Percentiles rank a stretch among this genome's conserved stretches.
Conservation (phyloP, 2,888 invertebrate genomes). For the Lordiphosa andalusiaca region DNA sequence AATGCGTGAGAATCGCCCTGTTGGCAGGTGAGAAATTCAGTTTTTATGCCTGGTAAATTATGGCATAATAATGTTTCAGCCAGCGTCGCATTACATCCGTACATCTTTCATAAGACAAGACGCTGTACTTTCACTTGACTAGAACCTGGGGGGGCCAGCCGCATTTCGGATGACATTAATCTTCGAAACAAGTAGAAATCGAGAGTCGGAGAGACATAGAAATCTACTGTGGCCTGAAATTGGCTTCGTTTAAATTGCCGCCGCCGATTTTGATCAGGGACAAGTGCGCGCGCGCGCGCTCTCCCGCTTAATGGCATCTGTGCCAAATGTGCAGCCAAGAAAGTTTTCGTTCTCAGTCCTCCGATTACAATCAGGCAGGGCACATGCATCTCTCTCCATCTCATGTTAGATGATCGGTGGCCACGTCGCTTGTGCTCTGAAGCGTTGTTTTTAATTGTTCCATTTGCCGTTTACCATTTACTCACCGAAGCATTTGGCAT, state of each 20-base stretch:
- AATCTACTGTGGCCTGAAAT: slow-evolving; percentile 28
- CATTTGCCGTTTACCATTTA: slow-evolving; percentile 14
- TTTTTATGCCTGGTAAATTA: slow-evolving; percentile 8
- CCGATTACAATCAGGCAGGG: too few species aligned
- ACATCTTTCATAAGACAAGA: too few species aligned
- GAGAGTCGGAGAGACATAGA: slow-evolving; percentile 23
- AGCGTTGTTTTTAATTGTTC: slow-evolving; percentile 46
- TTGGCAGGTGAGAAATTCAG: slow-evolving; percentile 17
- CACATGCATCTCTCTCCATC: slow-evolving; percentile 2
- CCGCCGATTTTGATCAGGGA: slow-evolving; percentile 46
- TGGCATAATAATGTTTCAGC: slow-evolving; percentile 1
- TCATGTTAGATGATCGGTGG: too few species aligned
- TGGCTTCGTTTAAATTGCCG: slow-evolving; percentile 44
- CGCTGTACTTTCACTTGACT: too few species aligned
- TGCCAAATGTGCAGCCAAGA: slow-evolving; percentile 68
- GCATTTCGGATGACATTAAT: too few species aligned
- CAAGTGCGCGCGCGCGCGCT: too few species aligned
- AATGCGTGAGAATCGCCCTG: slow-evolving; percentile 57
- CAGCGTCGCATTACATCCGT: too few species aligned
- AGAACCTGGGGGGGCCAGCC: too few species aligned
- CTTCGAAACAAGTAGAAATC: slow-evolving; percentile 34
- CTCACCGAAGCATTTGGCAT: slow-evolving; percentile 22
- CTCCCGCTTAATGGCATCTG: slow-evolving; percentile 17
- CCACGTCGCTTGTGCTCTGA: slow-evolving; percentile 5
- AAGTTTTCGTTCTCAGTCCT: slow-evolving; percentile 48